These are phyloP conservation scores for Heteractis magnifica DNA, from an alignment of 92 coral and sea anemone species.

Conservation along the genomic window DNA sequence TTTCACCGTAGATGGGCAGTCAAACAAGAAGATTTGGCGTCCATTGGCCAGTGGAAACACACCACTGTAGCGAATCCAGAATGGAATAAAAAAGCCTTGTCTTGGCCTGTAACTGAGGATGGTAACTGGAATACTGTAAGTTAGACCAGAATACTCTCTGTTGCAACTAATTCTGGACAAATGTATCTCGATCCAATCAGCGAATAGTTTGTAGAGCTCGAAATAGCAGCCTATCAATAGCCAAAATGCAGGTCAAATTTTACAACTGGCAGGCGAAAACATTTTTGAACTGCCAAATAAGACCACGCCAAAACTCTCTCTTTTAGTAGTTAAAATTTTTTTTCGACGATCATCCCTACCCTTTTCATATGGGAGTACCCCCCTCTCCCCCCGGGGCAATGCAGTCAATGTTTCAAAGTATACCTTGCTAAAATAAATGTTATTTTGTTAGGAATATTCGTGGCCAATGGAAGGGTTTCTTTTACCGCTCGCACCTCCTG, in stretches of 20 bases:
- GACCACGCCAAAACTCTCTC: too few species aligned
- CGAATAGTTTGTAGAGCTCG: too few species aligned
- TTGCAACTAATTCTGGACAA: not conserved
- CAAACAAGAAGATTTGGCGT: conserved; percentile 82
- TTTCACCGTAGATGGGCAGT: conserved; percentile 78
- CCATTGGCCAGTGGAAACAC: conserved; percentile 92
- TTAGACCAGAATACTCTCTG: not conserved
- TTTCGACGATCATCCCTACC: too few species aligned
- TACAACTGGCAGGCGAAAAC: too few species aligned
- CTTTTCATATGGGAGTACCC: too few species aligned
- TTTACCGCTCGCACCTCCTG: conserved; percentile 76
- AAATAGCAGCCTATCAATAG: too few species aligned
- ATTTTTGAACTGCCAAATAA: too few species aligned
- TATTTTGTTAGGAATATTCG: conserved; percentile 63
- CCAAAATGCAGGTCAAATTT: too few species aligned
- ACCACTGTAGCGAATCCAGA: conserved; percentile 85
- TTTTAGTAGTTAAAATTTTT: too few species aligned
- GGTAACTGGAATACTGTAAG: conserved; percentile 88
- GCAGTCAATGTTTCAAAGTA: too few species aligned
- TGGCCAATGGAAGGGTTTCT: conserved; percentile 99
- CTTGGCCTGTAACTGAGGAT: conserved; percentile 96
- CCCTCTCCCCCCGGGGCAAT: too few species aligned
- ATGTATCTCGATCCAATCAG: too few species aligned
- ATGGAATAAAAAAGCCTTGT: conserved; percentile 94
- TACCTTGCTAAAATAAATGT: not conserved